Evolutionary conservation across 1,140 invertebrate species (phyloP).

Genomic region (Drosophila suzukii): DNA sequence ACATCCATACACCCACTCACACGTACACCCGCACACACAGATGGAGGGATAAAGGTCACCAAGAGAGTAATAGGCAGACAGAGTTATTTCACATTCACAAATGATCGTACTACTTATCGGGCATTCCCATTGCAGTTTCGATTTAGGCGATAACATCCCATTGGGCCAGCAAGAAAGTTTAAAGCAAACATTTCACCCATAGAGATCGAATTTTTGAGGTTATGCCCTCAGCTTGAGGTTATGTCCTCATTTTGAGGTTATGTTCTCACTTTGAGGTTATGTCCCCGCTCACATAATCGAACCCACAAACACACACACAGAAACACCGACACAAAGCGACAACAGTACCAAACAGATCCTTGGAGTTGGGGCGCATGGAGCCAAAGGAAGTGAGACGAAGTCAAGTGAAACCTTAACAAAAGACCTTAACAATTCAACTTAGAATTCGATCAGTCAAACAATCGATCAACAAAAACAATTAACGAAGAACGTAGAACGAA

Average conservation of each 20-base stretch:
- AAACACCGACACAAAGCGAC: constrained; percentile 12
- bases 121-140: constrained; percentile 27
- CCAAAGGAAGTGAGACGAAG: constrained; percentile 20
- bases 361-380: constrained; percentile 68
- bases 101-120: constrained; percentile 6
- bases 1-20: constrained; percentile 6
- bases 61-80: constrained; percentile 30
- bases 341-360: constrained; percentile 38
- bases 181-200: constrained; percentile 58
- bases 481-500: constrained; percentile 1
- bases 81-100: constrained; percentile 18
- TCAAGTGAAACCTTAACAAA: constrained; percentile 7
- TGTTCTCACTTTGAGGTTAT: constrained; percentile 12
- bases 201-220: constrained; percentile 14
- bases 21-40: constrained; percentile 7
- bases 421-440: constrained; percentile 29
- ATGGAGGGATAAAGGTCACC: constrained; percentile 16
- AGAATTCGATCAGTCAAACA: constrained; percentile 28
- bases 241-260: constrained; percentile 15
- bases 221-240: constrained; percentile 15
- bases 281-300: constrained; percentile 5
- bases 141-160: constrained; percentile 21
- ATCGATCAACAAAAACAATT: constrained; percentile 17
- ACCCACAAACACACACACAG: constrained; percentile 26
- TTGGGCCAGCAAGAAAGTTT: constrained; percentile 47